Percentiles rank a stretch among this genome's conserved stretches.
Evolutionary conservation across 2,888 invertebrate species (phyloP).

Genomic region (Lochmaea crataegi): DNA sequence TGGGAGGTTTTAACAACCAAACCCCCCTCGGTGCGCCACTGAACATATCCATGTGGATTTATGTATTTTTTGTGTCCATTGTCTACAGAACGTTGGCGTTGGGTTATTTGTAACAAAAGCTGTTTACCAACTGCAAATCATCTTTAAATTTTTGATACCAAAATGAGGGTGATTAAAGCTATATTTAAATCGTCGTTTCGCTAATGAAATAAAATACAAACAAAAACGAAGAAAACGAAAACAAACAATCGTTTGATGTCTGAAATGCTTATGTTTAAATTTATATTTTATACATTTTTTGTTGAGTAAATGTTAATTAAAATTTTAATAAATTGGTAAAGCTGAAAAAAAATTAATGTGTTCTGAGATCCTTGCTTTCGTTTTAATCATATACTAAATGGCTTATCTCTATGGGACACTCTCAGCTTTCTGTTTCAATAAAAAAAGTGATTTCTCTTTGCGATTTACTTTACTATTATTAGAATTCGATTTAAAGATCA

Average conservation of each 20-base stretch:
- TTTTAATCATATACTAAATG: background rate
- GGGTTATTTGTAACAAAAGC: background rate
- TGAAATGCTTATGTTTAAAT: background rate
- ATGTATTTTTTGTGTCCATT: no score
- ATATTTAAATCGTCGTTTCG: background rate
- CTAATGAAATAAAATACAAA: constrained; percentile 4
- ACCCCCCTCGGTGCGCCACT: no score
- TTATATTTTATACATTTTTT: background rate
- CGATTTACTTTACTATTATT: no score
- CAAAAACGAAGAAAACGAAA: background rate
- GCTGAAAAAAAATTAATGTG: background rate
- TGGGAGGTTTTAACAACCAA: no score
- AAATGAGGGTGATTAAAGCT: background rate
- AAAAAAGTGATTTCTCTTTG: background rate
- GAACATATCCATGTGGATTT: background rate
- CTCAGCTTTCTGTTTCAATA: background rate
- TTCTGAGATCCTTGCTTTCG: no score
- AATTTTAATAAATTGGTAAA: background rate
- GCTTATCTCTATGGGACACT: no score
- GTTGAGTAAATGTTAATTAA: background rate
- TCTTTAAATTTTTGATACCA: background rate
- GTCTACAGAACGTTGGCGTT: background rate
- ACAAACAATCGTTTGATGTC: background rate
- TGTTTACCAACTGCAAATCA: constrained; percentile 5
- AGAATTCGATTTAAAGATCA: no score